Evolutionary conservation across 37 sponge, comb jelly and placozoan genomes (phyloP).

Genomic region (Dysidea cf. avara): DNA sequence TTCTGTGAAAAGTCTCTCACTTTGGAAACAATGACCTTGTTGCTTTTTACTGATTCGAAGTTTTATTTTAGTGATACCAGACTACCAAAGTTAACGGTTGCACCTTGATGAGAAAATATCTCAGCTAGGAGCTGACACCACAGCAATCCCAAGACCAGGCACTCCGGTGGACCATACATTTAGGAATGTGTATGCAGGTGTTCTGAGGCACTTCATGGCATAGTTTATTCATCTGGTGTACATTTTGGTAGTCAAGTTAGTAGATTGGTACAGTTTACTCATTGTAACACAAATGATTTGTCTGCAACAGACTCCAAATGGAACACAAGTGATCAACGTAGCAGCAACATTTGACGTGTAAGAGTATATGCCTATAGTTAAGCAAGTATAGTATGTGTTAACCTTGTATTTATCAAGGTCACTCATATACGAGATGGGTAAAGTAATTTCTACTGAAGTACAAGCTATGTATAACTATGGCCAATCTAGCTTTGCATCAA

Average conservation of each 20-base stretch:
- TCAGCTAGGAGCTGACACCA: slow-evolving; percentile 61
- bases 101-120: slow-evolving; percentile 49
- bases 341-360: slow-evolving; percentile 49
- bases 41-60: too few species aligned
- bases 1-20: too few species aligned
- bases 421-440: slow-evolving; percentile 47
- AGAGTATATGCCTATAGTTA: too few species aligned
- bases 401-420: slow-evolving; percentile 22
- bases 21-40: too few species aligned
- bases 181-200: slow-evolving; percentile 66
- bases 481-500: slow-evolving; percentile 81
- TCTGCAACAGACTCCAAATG: slow-evolving; percentile 21
- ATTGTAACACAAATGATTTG: too few species aligned
- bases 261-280: too few species aligned
- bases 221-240: slow-evolving; percentile 75
- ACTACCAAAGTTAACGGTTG: slow-evolving; percentile 46
- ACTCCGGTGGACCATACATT: slow-evolving; percentile 75
- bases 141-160: slow-evolving; percentile 32
- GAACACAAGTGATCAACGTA: slow-evolving; percentile 50
- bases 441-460: slow-evolving; percentile 65
- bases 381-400: background rate
- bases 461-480: slow-evolving; percentile 69
- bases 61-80: slow-evolving; percentile 24
- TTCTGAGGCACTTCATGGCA: slow-evolving; percentile 83
- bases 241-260: slow-evolving; percentile 66